Evolutionary conservation across 2,797 vertebrate genomes (phyloP).

Genomic region (Gallirallus australis): DNA sequence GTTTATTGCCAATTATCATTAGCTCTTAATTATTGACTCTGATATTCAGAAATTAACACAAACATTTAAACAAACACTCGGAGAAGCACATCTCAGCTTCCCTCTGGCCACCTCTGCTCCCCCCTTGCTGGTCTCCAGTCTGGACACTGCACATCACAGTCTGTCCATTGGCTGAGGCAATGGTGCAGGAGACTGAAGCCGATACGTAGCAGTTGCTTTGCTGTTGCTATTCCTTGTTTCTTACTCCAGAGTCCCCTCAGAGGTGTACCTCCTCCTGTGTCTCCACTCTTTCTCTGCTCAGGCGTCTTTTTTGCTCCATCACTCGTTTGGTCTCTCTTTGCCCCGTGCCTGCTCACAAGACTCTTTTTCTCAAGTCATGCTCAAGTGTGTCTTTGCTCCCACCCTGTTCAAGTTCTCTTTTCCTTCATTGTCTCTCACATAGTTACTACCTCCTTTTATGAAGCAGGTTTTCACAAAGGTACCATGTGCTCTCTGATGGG

Average conservation of each 20-base stretch:
- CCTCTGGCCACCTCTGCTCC: not conserved
- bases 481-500: accelerated
- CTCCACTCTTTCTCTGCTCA: not conserved
- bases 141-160: accelerated
- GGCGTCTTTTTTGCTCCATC: not conserved
- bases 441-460: not conserved
- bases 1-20: not conserved
- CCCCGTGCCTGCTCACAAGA: not conserved
- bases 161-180: not conserved
- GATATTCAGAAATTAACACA: not conserved
- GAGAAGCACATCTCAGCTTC: not conserved
- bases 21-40: not conserved
- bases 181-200: not conserved
- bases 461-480: not conserved
- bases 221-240: not conserved
- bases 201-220: not conserved
- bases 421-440: not conserved
- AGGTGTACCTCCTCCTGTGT: not conserved
- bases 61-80: not conserved
- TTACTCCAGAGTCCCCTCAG: not conserved
- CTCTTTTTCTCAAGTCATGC: not conserved
- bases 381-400: not conserved
- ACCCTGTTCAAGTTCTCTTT: not conserved
- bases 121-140: not conserved
- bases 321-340: accelerated